These are phyloP conservation scores for Nematostella vectensis DNA, from an alignment of 92 coral and sea anemone genomes.

Conservation along the genomic window DNA sequence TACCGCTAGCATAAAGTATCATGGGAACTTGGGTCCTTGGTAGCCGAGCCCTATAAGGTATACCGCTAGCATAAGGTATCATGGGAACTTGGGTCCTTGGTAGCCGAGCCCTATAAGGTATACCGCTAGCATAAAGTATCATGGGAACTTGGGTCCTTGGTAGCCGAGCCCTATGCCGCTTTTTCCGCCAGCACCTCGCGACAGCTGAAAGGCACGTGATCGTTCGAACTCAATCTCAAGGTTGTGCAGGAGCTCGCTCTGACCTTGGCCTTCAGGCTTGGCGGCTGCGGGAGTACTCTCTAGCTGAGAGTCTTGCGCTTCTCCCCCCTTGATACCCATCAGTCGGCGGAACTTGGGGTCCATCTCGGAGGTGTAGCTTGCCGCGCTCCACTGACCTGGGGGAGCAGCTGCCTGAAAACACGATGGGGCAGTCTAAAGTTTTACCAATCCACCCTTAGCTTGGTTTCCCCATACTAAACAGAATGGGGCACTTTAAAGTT, in stretches of 20 bases:
- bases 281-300: constrained; percentile 13
- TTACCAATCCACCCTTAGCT: background rate
- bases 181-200: constrained; percentile 98
- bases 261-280: constrained; percentile 19
- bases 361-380: constrained; percentile 79
- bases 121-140: no score
- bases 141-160: constrained; percentile 41
- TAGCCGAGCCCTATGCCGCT: constrained; percentile 98
- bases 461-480: background rate
- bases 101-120: no score
- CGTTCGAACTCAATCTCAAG: constrained; percentile 94
- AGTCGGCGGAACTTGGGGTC: constrained; percentile 94
- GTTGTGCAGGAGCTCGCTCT: constrained; percentile 60
- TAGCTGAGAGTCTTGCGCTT: constrained; percentile 1
- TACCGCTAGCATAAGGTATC: no score
- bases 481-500: no score
- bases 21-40: no score
- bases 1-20: no score
- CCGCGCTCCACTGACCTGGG: constrained; percentile 61
- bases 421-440: no score
- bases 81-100: no score
- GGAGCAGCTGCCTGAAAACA: constrained; percentile 20
- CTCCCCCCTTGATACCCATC: constrained; percentile 84
- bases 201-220: constrained; percentile 91
- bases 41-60: no score